Base-by-base conservation (phyloP, 1,140 invertebrate genomes). In the Hyposmocoma kahamanoa region DNA sequence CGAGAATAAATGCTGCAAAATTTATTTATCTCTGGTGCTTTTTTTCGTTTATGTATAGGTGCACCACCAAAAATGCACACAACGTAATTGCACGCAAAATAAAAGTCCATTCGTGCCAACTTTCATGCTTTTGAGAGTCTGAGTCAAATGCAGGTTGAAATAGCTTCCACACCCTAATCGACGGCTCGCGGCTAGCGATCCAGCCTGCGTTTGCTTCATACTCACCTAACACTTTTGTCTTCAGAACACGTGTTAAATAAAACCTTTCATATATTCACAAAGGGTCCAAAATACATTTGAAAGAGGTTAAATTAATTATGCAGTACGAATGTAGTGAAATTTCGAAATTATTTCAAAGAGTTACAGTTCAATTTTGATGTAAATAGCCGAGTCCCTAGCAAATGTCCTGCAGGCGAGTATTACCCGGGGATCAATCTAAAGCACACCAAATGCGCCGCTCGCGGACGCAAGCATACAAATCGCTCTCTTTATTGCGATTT, bases 351-450 rank as follows among this genome's bases (percentile, higher is more conserved):
- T n/a, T n/a, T n/a, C n/a, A n/a, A n/a, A n/a, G n/a, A n/a, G n/a
- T n/a, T n/a, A n/a, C n/a, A n/a, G n/a, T n/a, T n/a, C n/a, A n/a
- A n/a, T n/a, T n/a, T n/a, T n/a, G n/a, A n/a, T n/a, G n/a, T n/a
- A n/a, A n/a, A n/a, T n/a, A n/a, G n/a, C n/a, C n/a, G n/a, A n/a
- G n/a, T n/a, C n/a, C n/a, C 53, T 45, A 42, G 2, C 9, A 46
- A 20, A 56, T 60, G 57, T 59, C 62, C 58, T 47, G 53, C 44
- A 55, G 60, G 59, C 66, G 42, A 56, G 59, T 64, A 71, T 71
- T 73, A 73, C 60, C 53, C 53, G 42, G 43, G 59, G 61, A 74
- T 74, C 63, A 65, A 69, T 74, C 67, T 71, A 67, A 67, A 74
- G 50, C 56, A 50, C 57, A 56, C 61, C 50, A 61, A 49, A n/a